Percentiles rank a stretch among this genome's conserved stretches.
phyloP scores from a whole-genome alignment of 2,888 invertebrate genomes.

The Plebejus anna region DNA sequence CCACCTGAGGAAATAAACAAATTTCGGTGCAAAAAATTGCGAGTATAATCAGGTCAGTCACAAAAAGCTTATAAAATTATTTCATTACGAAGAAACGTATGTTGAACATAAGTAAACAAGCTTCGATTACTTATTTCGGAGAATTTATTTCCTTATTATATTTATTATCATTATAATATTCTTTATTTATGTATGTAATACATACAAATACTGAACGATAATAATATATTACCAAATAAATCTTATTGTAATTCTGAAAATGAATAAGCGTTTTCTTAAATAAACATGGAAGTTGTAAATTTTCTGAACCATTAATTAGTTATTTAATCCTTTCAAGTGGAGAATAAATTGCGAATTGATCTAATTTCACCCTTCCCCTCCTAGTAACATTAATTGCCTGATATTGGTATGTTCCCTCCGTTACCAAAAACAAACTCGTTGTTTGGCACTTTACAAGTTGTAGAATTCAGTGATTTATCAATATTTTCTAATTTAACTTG shows the following conservation, averaged over 20 bases:
- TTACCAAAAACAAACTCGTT: slow-evolving; percentile 69
- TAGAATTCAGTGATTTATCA: neutral
- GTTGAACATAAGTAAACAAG: too few relatives aligned
- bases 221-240: neutral
- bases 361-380: slow-evolving; percentile 69
- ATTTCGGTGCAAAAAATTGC: too few relatives aligned
- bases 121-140: too few relatives aligned
- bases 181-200: too few relatives aligned
- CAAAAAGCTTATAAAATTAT: neutral
- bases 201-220: too few relatives aligned
- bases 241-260: neutral
- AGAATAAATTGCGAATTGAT: slow-evolving; percentile 71
- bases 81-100: neutral
- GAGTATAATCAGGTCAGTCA: too few relatives aligned
- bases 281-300: slow-evolving; percentile 22
- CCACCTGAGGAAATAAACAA: too few relatives aligned
- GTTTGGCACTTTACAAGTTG: neutral
- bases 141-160: too few relatives aligned
- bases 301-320: slow-evolving; percentile 27
- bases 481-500: neutral
- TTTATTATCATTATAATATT: too few relatives aligned
- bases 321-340: slow-evolving; percentile 41
- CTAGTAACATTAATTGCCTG: slow-evolving; percentile 72
- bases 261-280: slow-evolving; percentile 14
- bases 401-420: slow-evolving; percentile 57